Conservation (phyloP, 2,113 vertebrate species). For the Prinia subflava region DNA sequence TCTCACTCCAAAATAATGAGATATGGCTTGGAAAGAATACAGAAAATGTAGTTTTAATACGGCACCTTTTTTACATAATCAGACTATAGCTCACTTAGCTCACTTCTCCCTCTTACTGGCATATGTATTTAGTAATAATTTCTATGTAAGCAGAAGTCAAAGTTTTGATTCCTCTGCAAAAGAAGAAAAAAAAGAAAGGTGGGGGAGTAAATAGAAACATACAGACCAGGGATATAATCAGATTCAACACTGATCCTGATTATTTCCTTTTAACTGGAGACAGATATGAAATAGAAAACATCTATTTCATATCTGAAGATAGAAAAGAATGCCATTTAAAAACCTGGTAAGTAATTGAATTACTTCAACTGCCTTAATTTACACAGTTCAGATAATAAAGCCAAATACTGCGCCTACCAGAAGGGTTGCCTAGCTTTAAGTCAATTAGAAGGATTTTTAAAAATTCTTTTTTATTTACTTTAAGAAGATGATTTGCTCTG, state of each 20-base stretch:
- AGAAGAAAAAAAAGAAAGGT: fast-evolving
- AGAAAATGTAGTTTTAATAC: not conserved
- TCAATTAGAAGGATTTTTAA: not conserved
- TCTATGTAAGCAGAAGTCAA: not conserved
- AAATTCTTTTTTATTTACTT: not conserved
- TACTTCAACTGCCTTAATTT: constrained; percentile 29
- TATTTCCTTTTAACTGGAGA: not conserved
- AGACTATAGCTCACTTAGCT: not conserved
- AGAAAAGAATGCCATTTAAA: not conserved
- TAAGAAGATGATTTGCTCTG: not conserved
- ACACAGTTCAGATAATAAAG: not conserved
- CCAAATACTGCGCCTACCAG: not conserved
- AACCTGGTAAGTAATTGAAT: constrained; percentile 37
- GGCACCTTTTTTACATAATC: not conserved
- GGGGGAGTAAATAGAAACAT: not conserved
- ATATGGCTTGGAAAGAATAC: not conserved
- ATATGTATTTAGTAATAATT: not conserved
- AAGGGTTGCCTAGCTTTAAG: not conserved
- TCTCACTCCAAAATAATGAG: not conserved
- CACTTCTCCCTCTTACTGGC: not conserved
- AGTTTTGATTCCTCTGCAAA: not conserved
- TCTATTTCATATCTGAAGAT: not conserved
- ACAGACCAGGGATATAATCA: not conserved
- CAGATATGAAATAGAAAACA: constrained; percentile 1
- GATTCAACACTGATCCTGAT: not conserved